Evolutionary conservation across 2,113 vertebrate species (phyloP).

Genomic region (Macaca nemestrina): DNA sequence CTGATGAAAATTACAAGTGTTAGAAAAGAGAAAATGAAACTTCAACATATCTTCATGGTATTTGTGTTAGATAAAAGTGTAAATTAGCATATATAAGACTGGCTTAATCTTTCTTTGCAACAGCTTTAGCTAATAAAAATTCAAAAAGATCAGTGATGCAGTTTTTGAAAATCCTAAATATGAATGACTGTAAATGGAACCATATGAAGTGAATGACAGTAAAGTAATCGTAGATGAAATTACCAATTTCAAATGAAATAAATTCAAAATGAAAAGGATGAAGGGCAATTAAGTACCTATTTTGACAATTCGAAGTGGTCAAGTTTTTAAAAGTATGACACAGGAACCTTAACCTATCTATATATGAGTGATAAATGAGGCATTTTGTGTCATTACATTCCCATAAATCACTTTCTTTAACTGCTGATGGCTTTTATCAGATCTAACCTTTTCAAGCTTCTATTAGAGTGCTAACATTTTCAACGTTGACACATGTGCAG

Average conservation of each 20-base stretch:
- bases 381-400: slow-evolving; percentile 97
- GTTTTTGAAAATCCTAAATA: slow-evolving; percentile 83
- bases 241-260: slow-evolving; percentile 80
- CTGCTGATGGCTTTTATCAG: slow-evolving; percentile 99
- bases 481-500: slow-evolving; percentile 97
- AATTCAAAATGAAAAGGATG: slow-evolving; percentile 86
- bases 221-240: slow-evolving; percentile 81
- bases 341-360: slow-evolving; percentile 94
- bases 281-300: slow-evolving; percentile 87
- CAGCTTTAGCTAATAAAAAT: slow-evolving; percentile 84
- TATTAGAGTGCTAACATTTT: slow-evolving; percentile 98
- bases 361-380: slow-evolving; percentile 97
- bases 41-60: slow-evolving; percentile 69
- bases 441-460: slow-evolving; percentile 99
- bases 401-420: slow-evolving; percentile 98
- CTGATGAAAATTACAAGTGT: slow-evolving; percentile 69
- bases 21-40: slow-evolving; percentile 74
- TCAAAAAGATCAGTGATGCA: slow-evolving; percentile 77
- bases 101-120: slow-evolving; percentile 71
- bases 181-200: slow-evolving; percentile 83
- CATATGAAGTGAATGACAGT: slow-evolving; percentile 79
- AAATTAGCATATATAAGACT: slow-evolving; percentile 77
- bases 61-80: slow-evolving; percentile 75
- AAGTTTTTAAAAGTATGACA: slow-evolving; percentile 94
- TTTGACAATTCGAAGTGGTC: slow-evolving; percentile 93